Conservation (phyloP, 2,113 vertebrate species). For the Alexandromys fortis region DNA sequence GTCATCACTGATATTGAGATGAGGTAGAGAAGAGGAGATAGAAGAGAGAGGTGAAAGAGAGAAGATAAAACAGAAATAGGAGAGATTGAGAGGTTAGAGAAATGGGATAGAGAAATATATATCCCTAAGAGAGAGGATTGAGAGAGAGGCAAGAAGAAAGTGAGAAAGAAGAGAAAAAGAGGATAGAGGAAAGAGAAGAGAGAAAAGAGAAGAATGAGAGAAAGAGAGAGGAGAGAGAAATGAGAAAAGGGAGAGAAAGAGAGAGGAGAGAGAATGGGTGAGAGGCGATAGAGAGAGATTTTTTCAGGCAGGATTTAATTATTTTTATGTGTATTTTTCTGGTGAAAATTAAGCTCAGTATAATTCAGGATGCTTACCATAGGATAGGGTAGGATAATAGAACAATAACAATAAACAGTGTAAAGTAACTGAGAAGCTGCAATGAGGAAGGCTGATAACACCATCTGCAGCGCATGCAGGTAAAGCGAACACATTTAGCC, state of each 20-base stretch:
- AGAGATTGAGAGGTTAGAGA: not conserved
- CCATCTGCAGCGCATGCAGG: not conserved
- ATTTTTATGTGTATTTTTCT: not conserved
- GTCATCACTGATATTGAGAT: not conserved
- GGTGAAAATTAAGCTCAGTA: not conserved
- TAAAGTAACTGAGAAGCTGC: not conserved
- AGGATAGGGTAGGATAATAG: not conserved
- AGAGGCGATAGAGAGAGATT: not conserved
- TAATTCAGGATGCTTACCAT: not conserved
- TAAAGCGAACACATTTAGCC: not conserved
- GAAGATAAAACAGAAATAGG: not conserved
- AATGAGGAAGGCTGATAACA: no score
- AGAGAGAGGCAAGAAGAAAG: not conserved
- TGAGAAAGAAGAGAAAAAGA: not conserved
- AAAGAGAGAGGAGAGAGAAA: rapidly evolving
- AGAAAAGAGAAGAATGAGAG: not conserved
- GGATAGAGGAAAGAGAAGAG: not conserved
- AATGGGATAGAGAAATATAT: no score
- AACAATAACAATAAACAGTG: not conserved
- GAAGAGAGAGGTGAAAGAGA: not conserved
- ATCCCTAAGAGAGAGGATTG: no score
- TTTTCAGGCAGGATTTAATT: not conserved
- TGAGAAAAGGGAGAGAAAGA: no score
- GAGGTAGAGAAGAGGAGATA: not conserved
- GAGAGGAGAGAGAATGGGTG: not conserved